Evolutionary conservation across 2,888 invertebrate species (phyloP).

Genomic region (Bombylius discolor): DNA sequence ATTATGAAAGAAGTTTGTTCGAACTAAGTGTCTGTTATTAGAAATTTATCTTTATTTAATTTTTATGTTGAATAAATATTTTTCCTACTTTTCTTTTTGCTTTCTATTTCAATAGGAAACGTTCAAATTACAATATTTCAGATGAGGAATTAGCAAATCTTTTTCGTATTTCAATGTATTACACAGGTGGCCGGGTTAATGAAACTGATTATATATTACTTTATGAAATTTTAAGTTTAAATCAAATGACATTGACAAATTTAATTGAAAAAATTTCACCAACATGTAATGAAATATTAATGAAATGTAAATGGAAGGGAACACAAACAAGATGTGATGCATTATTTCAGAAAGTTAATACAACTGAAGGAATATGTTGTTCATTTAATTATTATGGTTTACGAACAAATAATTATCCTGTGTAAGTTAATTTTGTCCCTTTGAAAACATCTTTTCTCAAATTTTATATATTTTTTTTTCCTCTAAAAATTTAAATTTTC

Average conservation of each 20-base stretch:
- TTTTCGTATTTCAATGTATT: conserved; percentile 18
- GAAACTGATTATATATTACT: conserved; percentile 14
- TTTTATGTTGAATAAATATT: too few relatives aligned
- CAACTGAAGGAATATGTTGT: conserved; percentile 46
- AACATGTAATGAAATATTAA: conserved; percentile 39
- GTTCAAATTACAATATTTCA: conserved; percentile 14
- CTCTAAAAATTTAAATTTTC: not conserved
- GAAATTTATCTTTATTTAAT: too few relatives aligned
- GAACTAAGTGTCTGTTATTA: too few relatives aligned
- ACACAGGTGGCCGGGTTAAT: conserved; percentile 10
- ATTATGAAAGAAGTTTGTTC: too few relatives aligned
- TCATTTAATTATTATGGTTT: conserved; percentile 48
- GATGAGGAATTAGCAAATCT: conserved; percentile 16
- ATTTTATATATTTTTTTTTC: conserved; percentile 1
- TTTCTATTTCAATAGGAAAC: not conserved
- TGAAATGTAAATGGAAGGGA: conserved; percentile 48
- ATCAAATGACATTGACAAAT: conserved; percentile 18
- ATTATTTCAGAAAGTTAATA: conserved; percentile 39
- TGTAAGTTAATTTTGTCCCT: conserved; percentile 17
- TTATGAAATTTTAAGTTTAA: conserved; percentile 15
- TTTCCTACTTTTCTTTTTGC: too few relatives aligned
- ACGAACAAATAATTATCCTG: conserved; percentile 24
- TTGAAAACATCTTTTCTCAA: too few relatives aligned
- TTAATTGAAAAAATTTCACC: conserved; percentile 34
- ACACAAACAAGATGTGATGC: conserved; percentile 38